Base-by-base conservation (phyloP, 2,888 invertebrate species). In the Xylophagus ater region DNA sequence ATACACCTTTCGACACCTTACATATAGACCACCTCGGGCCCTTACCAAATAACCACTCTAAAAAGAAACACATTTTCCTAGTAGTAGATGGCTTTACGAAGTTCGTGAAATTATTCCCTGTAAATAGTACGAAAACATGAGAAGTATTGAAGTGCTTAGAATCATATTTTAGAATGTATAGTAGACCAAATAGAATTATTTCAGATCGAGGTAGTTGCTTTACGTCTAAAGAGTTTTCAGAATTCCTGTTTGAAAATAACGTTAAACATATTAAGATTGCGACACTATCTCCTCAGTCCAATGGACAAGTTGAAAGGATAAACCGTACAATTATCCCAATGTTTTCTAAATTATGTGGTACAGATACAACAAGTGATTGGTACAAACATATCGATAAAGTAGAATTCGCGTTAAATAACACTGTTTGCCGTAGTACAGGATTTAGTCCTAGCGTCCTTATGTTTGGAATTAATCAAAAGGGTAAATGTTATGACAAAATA, bases 11-110 rank as follows among this genome's bases (percentile, higher is more conserved):
- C 29, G 54, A 62, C 34, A 62, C 58, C 2, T 19, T 66, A 14
- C 62, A 65, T n/a, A 38, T 66, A 0, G 64, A 67, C 43, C 64
- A 65, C 42, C 39, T 62, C 6, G 62, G 64, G 2, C 62, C 61
- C 4, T 62, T 62, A 40, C 49, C 51, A 7, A 51, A 43, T 12
- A 56, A 50, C 30, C 49, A 40, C n/a, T 42, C 35, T 0, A 49
- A 49, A 12, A 59, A 60, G 39, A 46, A 48, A 8, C 45, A 62
- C 25, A 37, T 62, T 9, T 42, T 65, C 4, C 51, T 52, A 2
- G 41, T 56, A 4, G 50, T 63, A 1, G 59, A 64, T 38, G 58
- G 46, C 0, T 62, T 60, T 25, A 59, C 57, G 1, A 61, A 62
- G 38, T 60, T 53, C 41, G 42, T 53, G 1, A 49, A 57, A 19